Evolutionary conservation across 2,888 invertebrate genomes (phyloP).

Genomic region (Chesias legatella): DNA sequence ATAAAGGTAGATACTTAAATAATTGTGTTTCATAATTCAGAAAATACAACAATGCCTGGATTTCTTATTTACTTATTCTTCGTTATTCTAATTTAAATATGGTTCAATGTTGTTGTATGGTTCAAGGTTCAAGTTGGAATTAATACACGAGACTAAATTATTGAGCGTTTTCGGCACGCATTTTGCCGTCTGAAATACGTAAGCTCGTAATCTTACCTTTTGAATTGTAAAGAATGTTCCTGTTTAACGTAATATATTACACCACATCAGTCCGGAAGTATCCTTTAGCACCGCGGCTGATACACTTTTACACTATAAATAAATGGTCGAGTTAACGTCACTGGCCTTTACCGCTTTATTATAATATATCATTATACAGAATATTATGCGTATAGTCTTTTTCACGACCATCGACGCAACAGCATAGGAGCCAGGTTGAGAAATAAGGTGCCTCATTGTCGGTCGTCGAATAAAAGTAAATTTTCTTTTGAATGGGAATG

Average conservation of each 20-base stretch:
- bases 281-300: conserved; percentile 17
- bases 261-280: too few relatives aligned
- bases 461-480: conserved; percentile 66
- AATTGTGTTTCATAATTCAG: not conserved
- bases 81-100: too few relatives aligned
- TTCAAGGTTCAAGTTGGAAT: too few relatives aligned
- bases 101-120: too few relatives aligned
- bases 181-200: conserved; percentile 5
- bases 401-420: conserved; percentile 25
- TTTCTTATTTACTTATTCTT: too few relatives aligned
- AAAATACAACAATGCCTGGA: too few relatives aligned
- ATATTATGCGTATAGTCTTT: conserved; percentile 22
- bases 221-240: not conserved
- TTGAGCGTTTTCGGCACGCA: not conserved
- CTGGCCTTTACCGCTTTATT: conserved; percentile 27
- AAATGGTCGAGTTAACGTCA: conserved; percentile 28
- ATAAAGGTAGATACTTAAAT: conserved; percentile 22
- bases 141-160: too few relatives aligned
- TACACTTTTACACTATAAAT: conserved; percentile 27
- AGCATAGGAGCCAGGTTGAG: conserved; percentile 41
- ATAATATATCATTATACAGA: conserved; percentile 29
- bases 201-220: too few relatives aligned
- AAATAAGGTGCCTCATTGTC: conserved; percentile 61
- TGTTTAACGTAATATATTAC: conserved; percentile 25
- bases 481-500: conserved; percentile 73